These are phyloP conservation scores for Drosophila mojavensis DNA, from an alignment of 1,140 invertebrate genomes.

Conservation along the genomic window DNA sequence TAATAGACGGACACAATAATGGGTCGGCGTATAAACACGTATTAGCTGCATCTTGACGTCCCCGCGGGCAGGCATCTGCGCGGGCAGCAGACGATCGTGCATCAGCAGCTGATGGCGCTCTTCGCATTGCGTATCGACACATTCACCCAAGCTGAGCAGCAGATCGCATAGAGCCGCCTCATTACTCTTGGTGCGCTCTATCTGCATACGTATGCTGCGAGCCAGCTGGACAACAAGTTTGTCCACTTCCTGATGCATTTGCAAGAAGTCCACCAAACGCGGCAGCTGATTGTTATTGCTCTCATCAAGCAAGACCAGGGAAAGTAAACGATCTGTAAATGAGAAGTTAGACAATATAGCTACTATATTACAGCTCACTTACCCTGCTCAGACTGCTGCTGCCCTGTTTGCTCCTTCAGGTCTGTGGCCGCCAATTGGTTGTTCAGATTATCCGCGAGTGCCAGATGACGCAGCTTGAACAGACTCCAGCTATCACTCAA, in stretches of 20 bases:
- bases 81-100: conserved; percentile 8
- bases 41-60: conserved; percentile 50
- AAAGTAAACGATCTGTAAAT: conserved; percentile 23
- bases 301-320: conserved; percentile 50
- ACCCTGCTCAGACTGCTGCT: no score
- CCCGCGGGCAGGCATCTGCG: conserved; percentile 7
- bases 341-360: background rate
- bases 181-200: background rate
- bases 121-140: conserved; percentile 26
- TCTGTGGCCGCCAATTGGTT: conserved; percentile 16
- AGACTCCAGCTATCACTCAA: conserved; percentile 51
- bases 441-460: conserved; percentile 25
- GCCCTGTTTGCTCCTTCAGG: background rate
- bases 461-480: conserved; percentile 56
- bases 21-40: conserved; percentile 45
- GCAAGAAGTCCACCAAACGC: conserved; percentile 56
- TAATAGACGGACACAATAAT: conserved; percentile 51
- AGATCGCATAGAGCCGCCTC: conserved; percentile 28
- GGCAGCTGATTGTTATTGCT: conserved; percentile 49
- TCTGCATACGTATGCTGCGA: conserved; percentile 25
- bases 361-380: no score
- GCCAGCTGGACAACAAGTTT: conserved; percentile 19
- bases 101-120: conserved; percentile 41
- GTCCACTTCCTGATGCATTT: conserved; percentile 45
- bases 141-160: conserved; percentile 40